Evolutionary conservation across 2,113 vertebrate genomes (phyloP).

Genomic region (Lynx canadensis): DNA sequence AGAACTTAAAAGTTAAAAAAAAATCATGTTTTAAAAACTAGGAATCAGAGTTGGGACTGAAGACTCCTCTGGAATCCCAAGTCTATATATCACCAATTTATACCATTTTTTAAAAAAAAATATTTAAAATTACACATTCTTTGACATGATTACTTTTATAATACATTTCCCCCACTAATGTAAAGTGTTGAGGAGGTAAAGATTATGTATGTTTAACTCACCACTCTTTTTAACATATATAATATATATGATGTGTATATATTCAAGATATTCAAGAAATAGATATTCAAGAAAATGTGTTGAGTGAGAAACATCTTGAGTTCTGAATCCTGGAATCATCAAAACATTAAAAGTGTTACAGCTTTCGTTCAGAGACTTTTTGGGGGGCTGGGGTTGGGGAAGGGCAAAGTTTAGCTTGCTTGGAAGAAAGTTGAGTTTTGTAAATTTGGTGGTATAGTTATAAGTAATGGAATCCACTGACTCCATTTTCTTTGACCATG

Average conservation of each 20-base stretch:
- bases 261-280: too few relatives aligned
- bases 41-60: background rate
- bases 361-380: background rate
- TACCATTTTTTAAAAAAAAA: background rate
- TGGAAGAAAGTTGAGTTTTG: background rate
- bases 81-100: background rate
- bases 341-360: background rate
- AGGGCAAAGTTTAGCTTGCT: background rate
- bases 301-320: background rate
- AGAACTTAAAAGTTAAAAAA: background rate
- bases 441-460: fast-evolving
- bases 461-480: background rate
- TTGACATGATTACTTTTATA: background rate
- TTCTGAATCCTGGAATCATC: background rate
- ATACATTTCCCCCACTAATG: background rate
- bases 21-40: background rate
- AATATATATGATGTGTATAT: too few relatives aligned
- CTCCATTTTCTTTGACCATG: background rate
- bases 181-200: background rate
- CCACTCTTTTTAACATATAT: background rate
- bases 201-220: background rate
- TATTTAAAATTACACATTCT: background rate
- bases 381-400: fast-evolving
- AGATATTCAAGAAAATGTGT: background rate
- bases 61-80: background rate